Evolutionary conservation across 2,113 vertebrate genomes (phyloP).

Genomic region (Menidia beryllina): DNA sequence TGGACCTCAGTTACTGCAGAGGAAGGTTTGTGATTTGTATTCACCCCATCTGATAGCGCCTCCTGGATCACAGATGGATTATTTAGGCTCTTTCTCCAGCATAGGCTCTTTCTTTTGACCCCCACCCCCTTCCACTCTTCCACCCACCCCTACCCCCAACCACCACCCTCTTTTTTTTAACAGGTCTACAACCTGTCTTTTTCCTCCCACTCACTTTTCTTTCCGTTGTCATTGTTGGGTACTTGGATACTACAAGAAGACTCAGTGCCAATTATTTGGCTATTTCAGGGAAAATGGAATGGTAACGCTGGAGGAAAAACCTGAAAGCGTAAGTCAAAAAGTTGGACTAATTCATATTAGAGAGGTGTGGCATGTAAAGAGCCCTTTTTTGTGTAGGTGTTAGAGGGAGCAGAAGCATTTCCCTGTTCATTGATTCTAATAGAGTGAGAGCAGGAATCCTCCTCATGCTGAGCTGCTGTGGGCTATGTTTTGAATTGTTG

Average conservation of each 20-base stretch:
- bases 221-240: constrained; percentile 47
- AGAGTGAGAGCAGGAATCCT: constrained; percentile 22
- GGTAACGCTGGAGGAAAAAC: constrained; percentile 54
- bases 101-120: constrained; percentile 58
- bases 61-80: constrained; percentile 80
- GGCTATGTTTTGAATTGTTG: constrained; percentile 48
- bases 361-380: constrained; percentile 4
- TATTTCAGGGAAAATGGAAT: constrained; percentile 48
- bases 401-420: constrained; percentile 23
- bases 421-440: constrained; percentile 28
- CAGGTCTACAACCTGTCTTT: constrained; percentile 34
- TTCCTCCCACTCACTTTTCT: constrained; percentile 4
- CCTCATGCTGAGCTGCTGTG: constrained; percentile 52
- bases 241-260: constrained; percentile 40
- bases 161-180: constrained; percentile 8
- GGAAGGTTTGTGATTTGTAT: constrained; percentile 81
- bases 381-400: constrained; percentile 20
- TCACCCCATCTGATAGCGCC: constrained; percentile 75
- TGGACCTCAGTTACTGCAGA: constrained; percentile 78
- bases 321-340: constrained; percentile 71
- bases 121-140: background rate
- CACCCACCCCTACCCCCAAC: background rate
- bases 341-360: constrained; percentile 41
- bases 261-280: constrained; percentile 40
- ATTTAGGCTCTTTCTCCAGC: constrained; percentile 73